Evolutionary conservation across 2,113 vertebrate species (phyloP).

Genomic region (Vireo altiloquus): DNA sequence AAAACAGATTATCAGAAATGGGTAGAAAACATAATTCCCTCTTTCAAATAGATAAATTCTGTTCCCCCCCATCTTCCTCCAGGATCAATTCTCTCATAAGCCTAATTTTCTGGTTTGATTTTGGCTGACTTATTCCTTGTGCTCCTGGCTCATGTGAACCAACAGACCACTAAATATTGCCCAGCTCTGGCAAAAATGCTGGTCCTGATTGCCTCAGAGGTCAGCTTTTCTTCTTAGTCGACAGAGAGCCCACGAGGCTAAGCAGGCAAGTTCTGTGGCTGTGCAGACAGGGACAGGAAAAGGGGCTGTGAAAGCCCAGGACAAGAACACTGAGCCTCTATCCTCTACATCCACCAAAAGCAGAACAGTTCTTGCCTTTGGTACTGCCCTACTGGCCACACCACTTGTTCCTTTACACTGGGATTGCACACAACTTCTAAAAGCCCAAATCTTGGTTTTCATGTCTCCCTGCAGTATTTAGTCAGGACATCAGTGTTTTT

Average conservation of each 20-base stretch:
- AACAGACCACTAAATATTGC: not conserved
- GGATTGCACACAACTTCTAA: not conserved
- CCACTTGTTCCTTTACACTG: not conserved
- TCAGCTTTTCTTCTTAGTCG: not conserved
- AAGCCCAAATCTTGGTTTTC: not conserved
- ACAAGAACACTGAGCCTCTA: not conserved
- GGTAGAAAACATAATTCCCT: not conserved
- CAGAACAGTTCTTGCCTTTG: not conserved
- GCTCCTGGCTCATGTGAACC: not conserved
- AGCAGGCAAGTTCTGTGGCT: not conserved
- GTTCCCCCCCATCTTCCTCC: not conserved
- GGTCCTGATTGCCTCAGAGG: not conserved
- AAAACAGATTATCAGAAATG: not conserved
- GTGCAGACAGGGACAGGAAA: not conserved
- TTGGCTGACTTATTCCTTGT: not conserved
- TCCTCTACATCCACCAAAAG: rapidly evolving
- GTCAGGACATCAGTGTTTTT: not conserved
- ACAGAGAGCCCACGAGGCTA: not conserved
- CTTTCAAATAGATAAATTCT: not conserved
- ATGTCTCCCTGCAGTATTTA: not conserved
- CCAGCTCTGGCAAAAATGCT: not conserved
- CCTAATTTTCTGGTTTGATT: not conserved
- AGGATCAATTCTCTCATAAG: not conserved
- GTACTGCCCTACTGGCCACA: not conserved
- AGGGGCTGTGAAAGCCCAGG: not conserved